These are phyloP conservation scores for Bovichtus diacanthus DNA, from an alignment of 2,797 vertebrate species.

Conservation along the genomic window DNA sequence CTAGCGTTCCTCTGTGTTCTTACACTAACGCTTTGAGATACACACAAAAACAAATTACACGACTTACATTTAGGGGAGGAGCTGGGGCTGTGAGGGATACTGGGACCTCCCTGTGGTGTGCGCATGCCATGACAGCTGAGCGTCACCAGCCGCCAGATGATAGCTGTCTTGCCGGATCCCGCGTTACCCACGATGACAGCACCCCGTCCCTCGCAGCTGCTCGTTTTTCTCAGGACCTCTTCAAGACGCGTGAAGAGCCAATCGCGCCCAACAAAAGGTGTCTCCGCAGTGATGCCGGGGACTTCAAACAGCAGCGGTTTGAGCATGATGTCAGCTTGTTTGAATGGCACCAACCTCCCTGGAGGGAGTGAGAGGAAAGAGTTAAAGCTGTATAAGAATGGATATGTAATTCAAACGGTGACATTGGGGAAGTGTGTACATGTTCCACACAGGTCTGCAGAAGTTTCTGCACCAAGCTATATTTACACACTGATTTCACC, in stretches of 20 bases:
- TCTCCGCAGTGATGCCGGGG: conserved; percentile 93
- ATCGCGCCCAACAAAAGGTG: conserved; percentile 93
- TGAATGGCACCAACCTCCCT: conserved; percentile 94
- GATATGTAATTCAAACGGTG: background rate
- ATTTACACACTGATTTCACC: conserved; percentile 25
- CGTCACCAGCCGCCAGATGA: conserved; percentile 94
- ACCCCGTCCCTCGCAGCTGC: conserved; percentile 88
- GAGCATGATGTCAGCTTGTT: conserved; percentile 95
- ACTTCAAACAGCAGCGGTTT: conserved; percentile 98
- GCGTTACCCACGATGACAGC: conserved; percentile 92
- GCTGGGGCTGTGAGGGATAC: conserved; percentile 88
- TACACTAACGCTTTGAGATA: background rate
- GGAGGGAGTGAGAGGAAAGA: conserved; percentile 33
- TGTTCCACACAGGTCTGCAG: conserved; percentile 13
- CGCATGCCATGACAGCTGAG: conserved; percentile 96
- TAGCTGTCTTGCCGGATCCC: conserved; percentile 96
- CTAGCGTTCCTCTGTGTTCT: background rate
- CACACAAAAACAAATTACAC: background rate
- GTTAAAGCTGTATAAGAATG: background rate
- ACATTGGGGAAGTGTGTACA: background rate
- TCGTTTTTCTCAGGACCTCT: conserved; percentile 86
- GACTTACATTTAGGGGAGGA: conserved; percentile 90
- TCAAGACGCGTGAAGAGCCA: conserved; percentile 95
- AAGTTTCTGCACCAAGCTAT: conserved; percentile 32
- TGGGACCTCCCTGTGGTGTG: conserved; percentile 88